phyloP scores from a whole-genome alignment of 2,888 invertebrate species.

The Petrolisthes manimaculis region DNA sequence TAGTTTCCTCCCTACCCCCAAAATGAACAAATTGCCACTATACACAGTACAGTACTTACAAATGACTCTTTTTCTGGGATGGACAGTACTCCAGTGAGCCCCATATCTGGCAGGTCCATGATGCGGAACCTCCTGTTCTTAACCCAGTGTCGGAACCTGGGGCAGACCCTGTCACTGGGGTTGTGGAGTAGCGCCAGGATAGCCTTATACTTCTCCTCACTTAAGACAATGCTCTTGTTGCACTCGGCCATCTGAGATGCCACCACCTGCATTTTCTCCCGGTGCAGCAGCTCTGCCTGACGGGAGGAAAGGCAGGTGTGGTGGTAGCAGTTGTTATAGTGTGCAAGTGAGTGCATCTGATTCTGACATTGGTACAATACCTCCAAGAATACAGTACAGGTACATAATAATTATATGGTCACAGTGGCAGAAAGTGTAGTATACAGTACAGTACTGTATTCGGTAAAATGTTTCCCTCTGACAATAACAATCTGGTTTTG shows the following conservation, averaged over 20 bases:
- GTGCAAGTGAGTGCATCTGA: too few species aligned
- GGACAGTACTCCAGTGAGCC: neutral
- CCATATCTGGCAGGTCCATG: conserved; percentile 10
- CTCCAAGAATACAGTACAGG: too few species aligned
- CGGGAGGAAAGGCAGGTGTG: neutral
- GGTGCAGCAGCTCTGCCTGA: neutral
- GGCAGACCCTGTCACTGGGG: neutral
- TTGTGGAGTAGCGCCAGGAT: neutral
- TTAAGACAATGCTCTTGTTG: neutral
- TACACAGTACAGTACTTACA: neutral
- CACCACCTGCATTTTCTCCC: neutral
- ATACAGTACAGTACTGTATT: too few species aligned
- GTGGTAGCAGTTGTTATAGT: neutral
- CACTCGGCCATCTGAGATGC: neutral
- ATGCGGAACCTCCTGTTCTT: conserved; percentile 12
- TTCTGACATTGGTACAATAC: too few species aligned
- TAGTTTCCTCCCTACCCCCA: neutral
- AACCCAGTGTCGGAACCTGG: conserved; percentile 10
- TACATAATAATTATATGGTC: too few species aligned
- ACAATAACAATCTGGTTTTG: too few species aligned
- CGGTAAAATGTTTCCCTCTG: too few species aligned
- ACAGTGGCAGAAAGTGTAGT: too few species aligned
- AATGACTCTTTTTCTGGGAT: neutral
- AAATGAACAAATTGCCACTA: too few species aligned
- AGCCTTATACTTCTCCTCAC: conserved; percentile 1